Base-by-base conservation (phyloP, 30 jellyfish, hydroid and myxozoan species). In the Catostylus mosaicus region DNA sequence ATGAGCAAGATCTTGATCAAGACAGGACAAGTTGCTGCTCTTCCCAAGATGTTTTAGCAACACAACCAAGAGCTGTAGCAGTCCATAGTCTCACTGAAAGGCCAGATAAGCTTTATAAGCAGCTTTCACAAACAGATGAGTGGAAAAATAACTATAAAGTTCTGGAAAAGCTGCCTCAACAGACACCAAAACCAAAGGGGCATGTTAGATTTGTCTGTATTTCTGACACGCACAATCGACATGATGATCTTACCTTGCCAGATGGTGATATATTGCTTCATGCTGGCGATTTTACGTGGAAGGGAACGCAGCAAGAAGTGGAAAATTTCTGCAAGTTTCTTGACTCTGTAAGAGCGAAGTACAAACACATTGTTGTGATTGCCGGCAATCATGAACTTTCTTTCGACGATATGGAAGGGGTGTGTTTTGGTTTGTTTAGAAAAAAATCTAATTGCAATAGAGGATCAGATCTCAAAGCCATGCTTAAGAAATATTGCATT, bases 321-420 rank as follows among this genome's bases (percentile, higher is more conserved):
- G 87, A 50, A 24, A 64, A 60, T 20, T 94, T 94, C 85, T 89
- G 94, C 54, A 72, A 43, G 19, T 82, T 75, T 48, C 83, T 94
- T 27, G 76, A 59, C 0, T 50, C 37, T 9, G 33, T 83, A 37
- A 83, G 78, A 57, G 51, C 54, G 0, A 75, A 50, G 23, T 94
- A 36, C 59, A 88, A 94, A 37, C 93, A 94, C 63, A 88, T 94
- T 24, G 83, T 94, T 61, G 96, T 94, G 0, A 94, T 94, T 43
- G 99, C 99, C 33, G 99, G 99, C 0, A 94, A 94, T 66, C 99
- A 94, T 61, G 99, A 94, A 51, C 66, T 94, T 30, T 24, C 88
- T 9, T 73, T 94, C 40, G 97, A 94, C 67, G 91, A 83, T 29
- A 56, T 75, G 80, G 69, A 93, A 35, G 77, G 67, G 10, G 83